phyloP scores from a whole-genome alignment of 2,113 vertebrate genomes.

The Podarcis cretensis region DNA sequence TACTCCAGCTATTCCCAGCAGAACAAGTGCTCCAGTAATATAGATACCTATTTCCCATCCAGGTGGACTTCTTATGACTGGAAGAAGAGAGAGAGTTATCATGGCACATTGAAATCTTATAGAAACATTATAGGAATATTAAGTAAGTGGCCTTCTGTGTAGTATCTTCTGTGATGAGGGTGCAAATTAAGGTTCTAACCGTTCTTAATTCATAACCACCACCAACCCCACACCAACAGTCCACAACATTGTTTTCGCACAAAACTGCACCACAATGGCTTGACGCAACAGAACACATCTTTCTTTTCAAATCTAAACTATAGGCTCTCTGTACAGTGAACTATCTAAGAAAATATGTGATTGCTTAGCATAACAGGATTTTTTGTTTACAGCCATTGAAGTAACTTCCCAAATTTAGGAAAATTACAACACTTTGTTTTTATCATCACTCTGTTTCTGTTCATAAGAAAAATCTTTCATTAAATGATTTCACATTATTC shows the following conservation, averaged over 20 bases:
- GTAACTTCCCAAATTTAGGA: background rate
- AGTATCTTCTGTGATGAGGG: fast-evolving
- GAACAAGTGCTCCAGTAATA: conserved; percentile 84
- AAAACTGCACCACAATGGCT: background rate
- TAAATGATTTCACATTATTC: background rate
- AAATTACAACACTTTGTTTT: background rate
- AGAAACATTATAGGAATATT: background rate
- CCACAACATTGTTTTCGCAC: background rate
- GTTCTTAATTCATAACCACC: background rate
- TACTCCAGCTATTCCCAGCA: conserved; percentile 86
- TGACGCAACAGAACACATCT: background rate
- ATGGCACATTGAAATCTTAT: background rate
- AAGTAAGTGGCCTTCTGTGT: background rate
- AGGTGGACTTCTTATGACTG: conserved; percentile 88
- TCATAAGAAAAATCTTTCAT: background rate
- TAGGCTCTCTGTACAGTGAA: background rate
- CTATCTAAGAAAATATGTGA: background rate
- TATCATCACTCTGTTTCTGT: background rate
- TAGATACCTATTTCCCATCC: conserved; percentile 94
- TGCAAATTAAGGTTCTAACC: background rate
- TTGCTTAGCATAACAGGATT: background rate
- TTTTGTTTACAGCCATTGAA: background rate
- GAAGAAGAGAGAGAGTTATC: conserved; percentile 18
- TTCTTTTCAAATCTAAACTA: background rate
- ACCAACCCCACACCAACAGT: background rate